phyloP scores from a whole-genome alignment of 1,140 invertebrate genomes.

The Mycetomoellerius zeteki region DNA sequence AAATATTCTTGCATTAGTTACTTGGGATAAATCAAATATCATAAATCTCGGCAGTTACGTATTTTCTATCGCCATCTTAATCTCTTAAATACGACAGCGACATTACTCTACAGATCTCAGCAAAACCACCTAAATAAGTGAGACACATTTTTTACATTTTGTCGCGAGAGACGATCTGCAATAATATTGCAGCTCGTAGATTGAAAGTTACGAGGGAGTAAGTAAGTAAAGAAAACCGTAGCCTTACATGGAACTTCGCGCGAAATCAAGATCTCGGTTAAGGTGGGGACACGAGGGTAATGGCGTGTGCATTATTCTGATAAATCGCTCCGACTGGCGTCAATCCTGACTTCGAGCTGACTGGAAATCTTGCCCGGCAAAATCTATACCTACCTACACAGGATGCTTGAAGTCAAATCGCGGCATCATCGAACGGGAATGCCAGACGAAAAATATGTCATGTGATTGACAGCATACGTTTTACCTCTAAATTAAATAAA shows the following conservation, averaged over 20 bases:
- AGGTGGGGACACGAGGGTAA: conserved; percentile 76
- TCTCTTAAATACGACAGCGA: conserved; percentile 35
- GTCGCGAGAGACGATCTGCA: conserved; percentile 43
- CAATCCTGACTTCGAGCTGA: conserved; percentile 78
- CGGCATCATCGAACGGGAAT: conserved; percentile 48
- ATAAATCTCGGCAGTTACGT: neutral
- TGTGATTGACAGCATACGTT: conserved; percentile 10
- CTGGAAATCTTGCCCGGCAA: conserved; percentile 74
- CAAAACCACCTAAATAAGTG: conserved; percentile 31
- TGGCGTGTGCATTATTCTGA: conserved; percentile 81
- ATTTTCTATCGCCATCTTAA: conserved; percentile 10
- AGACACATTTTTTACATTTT: conserved; percentile 43
- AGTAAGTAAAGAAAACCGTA: conserved; percentile 73
- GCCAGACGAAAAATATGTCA: conserved; percentile 34
- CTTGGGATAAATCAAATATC: neutral
- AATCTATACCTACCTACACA: conserved; percentile 73
- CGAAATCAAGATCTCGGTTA: conserved; percentile 77
- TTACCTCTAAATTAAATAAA: conserved; percentile 8
- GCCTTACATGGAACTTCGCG: conserved; percentile 70
- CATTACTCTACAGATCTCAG: conserved; percentile 16
- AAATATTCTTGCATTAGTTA: neutral
- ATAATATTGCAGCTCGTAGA: conserved; percentile 67
- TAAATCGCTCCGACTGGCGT: conserved; percentile 77
- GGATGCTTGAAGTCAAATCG: conserved; percentile 70
- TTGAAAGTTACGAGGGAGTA: conserved; percentile 70